Base-by-base conservation (phyloP, 2,113 vertebrate species). In the Thalassoma bifasciatum region DNA sequence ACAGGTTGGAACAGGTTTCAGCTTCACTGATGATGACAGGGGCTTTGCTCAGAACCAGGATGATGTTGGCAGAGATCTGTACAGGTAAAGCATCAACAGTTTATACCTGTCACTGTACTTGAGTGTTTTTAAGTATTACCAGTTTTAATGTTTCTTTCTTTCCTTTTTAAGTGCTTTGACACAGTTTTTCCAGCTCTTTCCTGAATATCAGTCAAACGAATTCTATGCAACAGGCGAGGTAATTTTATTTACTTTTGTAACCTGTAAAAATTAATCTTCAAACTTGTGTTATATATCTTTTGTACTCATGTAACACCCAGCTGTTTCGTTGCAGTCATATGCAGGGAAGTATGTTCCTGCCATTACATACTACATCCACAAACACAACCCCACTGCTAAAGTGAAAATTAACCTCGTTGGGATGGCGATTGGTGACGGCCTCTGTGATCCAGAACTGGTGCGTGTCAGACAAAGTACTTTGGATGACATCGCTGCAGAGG, bases 151-250 rank as follows among this genome's bases (percentile, higher is more conserved):
- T 69, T 54, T 8, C 5, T 61, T 1, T 74, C 78, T 77, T 49
- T 67, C 85, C 34, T 75, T 72, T 77, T 75, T 51, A 38, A 95
- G 95, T 81, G 95, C 90, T 6, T 88, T 96, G 56, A 83, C 59
- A 37, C 93, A 94, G 73, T 96, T 97, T 92, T 97, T 94, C 85
- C 91, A 94, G 86, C 79, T 96, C 58, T 98, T 97, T 86, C 93
- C 93, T 8, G 94, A 95, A 47, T 97, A 95, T 86, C 91, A 94
- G 88, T 79, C 93, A 65, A 97, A 95, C 79, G 81, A 95, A 26
- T 98, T 96, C 75, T 96, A 92, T 74, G 92, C 91, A 74, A 94
- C 93, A 34, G 95, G 94, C 63, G 95, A 98, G 95, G 96, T 95
- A 22, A n/a, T n/a, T n/a, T 26, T 44, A 47, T 30, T 70, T 1